These are phyloP conservation scores for Callyntrura sp. DNA, from an alignment of 2,888 invertebrate genomes.

Conservation along the genomic window DNA sequence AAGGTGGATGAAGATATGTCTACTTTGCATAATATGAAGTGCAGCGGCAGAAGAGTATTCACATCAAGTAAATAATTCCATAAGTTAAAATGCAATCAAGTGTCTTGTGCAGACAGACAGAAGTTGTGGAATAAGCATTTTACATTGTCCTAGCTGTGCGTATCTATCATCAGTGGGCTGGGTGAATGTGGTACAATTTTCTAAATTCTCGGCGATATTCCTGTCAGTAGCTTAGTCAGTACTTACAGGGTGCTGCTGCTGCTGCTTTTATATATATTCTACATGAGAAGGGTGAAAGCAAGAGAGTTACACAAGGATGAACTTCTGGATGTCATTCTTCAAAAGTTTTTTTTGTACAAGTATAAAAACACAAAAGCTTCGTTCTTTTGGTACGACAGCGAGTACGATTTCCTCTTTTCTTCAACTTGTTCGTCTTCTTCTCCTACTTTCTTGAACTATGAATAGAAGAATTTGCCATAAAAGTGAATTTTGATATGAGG, in stretches of 20 bases:
- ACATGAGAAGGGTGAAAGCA: not conserved
- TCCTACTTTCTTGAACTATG: slow-evolving; percentile 2
- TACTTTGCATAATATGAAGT: slow-evolving; percentile 50
- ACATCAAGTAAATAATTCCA: slow-evolving; percentile 40
- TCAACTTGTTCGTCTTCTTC: too few relatives aligned
- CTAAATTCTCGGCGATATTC: too few relatives aligned
- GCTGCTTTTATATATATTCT: too few relatives aligned
- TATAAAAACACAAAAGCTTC: slow-evolving; percentile 23
- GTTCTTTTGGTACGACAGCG: slow-evolving; percentile 23
- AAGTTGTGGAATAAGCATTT: slow-evolving; percentile 46
- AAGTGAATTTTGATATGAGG: slow-evolving; percentile 53
- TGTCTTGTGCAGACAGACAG: slow-evolving; percentile 50
- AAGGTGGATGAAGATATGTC: slow-evolving; percentile 27
- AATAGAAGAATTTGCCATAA: slow-evolving; percentile 46
- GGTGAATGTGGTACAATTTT: too few relatives aligned
- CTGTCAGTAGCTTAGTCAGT: too few relatives aligned
- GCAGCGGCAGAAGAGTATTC: slow-evolving; percentile 15
- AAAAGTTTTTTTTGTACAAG: slow-evolving; percentile 23
- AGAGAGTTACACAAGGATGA: slow-evolving; percentile 26
- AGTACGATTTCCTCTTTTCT: slow-evolving; percentile 47
- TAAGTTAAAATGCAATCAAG: slow-evolving; percentile 65
- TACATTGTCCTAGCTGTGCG: not conserved
- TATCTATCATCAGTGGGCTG: too few relatives aligned
- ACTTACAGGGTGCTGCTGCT: too few relatives aligned
- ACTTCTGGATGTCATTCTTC: slow-evolving; percentile 50